These are phyloP conservation scores for Chaetodon trifascialis DNA, from an alignment of 2,113 vertebrate genomes.

Conservation along the genomic window DNA sequence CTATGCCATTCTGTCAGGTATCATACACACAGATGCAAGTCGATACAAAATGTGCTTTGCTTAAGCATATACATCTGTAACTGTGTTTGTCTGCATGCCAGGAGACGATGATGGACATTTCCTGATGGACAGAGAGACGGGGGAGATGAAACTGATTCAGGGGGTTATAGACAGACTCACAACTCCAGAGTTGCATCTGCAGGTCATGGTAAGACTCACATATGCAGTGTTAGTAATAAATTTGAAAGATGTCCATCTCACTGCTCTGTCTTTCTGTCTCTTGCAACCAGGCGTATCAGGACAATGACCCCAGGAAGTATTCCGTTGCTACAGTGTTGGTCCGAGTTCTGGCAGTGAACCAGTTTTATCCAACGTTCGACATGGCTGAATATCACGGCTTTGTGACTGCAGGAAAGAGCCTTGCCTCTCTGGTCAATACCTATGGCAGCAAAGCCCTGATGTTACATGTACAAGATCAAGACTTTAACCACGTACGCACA, in stretches of 20 bases:
- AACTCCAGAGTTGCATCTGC: slow-evolving; percentile 75
- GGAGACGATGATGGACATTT: slow-evolving; percentile 79
- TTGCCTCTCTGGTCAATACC: slow-evolving; percentile 82
- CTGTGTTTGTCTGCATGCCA: slow-evolving; percentile 30
- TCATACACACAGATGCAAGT: not conserved
- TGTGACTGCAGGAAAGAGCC: slow-evolving; percentile 67
- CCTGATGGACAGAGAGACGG: slow-evolving; percentile 77
- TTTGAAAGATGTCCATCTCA: not conserved
- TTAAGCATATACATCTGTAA: not conserved
- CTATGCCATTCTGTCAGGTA: slow-evolving; percentile 87
- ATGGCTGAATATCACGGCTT: slow-evolving; percentile 81
- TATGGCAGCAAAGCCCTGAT: slow-evolving; percentile 81
- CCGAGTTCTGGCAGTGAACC: slow-evolving; percentile 80
- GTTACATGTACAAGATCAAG: slow-evolving; percentile 80
- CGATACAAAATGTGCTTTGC: not conserved
- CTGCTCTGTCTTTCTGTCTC: slow-evolving; percentile 6
- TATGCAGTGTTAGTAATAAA: not conserved
- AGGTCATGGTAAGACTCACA: slow-evolving; percentile 80
- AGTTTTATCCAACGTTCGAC: slow-evolving; percentile 77
- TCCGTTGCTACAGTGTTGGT: slow-evolving; percentile 83
- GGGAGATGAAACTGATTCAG: slow-evolving; percentile 71
- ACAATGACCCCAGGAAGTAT: slow-evolving; percentile 86
- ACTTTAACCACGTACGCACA: slow-evolving; percentile 82
- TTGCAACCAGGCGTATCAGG: slow-evolving; percentile 82
- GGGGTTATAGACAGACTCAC: slow-evolving; percentile 65